These are phyloP conservation scores for Amorpha juglandis DNA, from an alignment of 2,888 invertebrate genomes.

Conservation along the genomic window DNA sequence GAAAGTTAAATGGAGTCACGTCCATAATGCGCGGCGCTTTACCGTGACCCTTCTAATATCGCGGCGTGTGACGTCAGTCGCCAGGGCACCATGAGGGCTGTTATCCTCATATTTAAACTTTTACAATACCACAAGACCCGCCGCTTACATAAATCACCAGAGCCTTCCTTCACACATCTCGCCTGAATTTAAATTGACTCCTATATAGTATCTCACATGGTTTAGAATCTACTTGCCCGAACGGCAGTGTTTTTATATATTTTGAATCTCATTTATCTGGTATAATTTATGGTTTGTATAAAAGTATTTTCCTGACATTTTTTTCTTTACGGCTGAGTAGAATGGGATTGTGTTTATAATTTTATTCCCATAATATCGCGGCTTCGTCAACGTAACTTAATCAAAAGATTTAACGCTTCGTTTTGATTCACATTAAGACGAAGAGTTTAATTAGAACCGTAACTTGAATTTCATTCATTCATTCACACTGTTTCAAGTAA, in stretches of 20 bases:
- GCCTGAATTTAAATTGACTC: constrained; percentile 76
- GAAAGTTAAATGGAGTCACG: constrained; percentile 57
- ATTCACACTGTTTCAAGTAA: constrained; percentile 5
- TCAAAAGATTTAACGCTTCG: not conserved
- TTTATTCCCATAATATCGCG: not conserved
- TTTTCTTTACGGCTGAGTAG: constrained; percentile 2
- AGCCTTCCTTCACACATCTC: constrained; percentile 74
- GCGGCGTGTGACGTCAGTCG: constrained; percentile 35
- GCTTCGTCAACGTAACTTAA: constrained; percentile 7
- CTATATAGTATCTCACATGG: constrained; percentile 69
- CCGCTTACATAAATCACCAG: constrained; percentile 71
- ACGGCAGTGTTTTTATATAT: constrained; percentile 51
- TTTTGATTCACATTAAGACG: not conserved
- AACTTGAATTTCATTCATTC: not conserved
- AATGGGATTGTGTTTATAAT: constrained; percentile 1
- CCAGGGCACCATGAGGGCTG: constrained; percentile 40
- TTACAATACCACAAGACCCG: constrained; percentile 66
- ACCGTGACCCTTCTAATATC: constrained; percentile 39
- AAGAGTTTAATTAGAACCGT: constrained; percentile 1
- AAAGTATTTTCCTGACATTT: constrained; percentile 14
- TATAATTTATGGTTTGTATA: constrained; percentile 39
- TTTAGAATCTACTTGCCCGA: constrained; percentile 63
- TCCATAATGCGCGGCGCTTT: constrained; percentile 43
- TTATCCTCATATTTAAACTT: constrained; percentile 74
- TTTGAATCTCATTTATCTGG: constrained; percentile 49